Percentiles rank a stretch among this genome's conserved stretches.
phyloP scores from a whole-genome alignment of 2,113 vertebrate genomes.

The Brienomyrus brachyistius region DNA sequence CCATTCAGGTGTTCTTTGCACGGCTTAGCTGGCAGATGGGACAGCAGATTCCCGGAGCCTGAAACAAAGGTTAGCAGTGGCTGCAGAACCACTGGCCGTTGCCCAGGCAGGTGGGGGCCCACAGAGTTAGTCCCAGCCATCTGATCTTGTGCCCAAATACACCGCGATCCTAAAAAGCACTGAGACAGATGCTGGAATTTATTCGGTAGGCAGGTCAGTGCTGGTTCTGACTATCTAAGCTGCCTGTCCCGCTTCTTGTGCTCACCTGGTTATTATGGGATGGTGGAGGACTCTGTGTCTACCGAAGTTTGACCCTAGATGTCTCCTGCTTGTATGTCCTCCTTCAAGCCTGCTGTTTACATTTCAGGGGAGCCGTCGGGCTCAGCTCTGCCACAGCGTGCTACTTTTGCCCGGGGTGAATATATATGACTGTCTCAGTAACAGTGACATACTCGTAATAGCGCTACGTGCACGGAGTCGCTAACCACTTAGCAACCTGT shows the following conservation, averaged over 20 bases:
- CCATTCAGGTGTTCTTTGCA: background rate
- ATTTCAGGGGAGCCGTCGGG: background rate
- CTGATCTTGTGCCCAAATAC: background rate
- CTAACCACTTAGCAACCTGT: background rate
- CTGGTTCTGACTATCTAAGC: background rate
- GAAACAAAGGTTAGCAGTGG: background rate
- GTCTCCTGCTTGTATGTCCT: background rate
- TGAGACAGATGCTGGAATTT: background rate
- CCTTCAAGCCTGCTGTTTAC: background rate
- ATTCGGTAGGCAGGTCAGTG: background rate
- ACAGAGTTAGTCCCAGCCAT: background rate
- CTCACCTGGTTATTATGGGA: background rate
- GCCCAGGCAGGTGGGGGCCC: background rate
- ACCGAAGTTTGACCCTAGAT: background rate
- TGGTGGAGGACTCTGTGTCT: background rate
- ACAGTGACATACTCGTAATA: background rate
- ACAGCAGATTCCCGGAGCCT: background rate
- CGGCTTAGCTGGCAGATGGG: background rate
- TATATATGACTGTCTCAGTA: background rate
- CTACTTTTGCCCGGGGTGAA: background rate
- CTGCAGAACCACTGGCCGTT: background rate
- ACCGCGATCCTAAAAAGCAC: background rate
- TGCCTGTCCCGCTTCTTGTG: background rate
- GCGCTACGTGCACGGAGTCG: background rate
- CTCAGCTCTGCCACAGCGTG: background rate